Base-by-base conservation (phyloP, 2,113 vertebrate species). In the Sakesphorus luctuosus region DNA sequence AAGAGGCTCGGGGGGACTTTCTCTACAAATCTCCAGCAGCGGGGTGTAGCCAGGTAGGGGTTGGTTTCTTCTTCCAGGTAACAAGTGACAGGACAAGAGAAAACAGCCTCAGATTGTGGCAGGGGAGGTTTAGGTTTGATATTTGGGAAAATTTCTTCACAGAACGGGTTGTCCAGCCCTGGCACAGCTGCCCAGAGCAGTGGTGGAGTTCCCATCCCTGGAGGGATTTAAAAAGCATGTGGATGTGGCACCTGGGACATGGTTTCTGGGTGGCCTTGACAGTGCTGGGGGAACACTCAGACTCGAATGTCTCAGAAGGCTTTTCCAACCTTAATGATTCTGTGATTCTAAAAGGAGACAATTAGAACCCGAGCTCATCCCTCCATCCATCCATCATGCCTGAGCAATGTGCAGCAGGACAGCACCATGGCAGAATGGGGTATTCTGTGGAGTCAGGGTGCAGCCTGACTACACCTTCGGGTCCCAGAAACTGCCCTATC, bases 401-500 rank as follows among this genome's bases (percentile, higher is more conserved):
- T 0, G 0, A 59, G 36, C 33, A 36, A 38, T 2, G 15, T 66
- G 52, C 59, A 88, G 44, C 59, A 73, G 35, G 31, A 73, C 26
- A 66, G 36, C 18, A 66, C 36, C 33, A 28, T n/a, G 15, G 18
- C 14, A 81, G 50, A 66, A 58, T 3, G 18, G 31, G 15, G 52
- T 16, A 59, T 33, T 74, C 61, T 2, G 1, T 24, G 52, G 33
- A 74, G 33, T 38, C 44, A 59, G 52, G 1, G 0, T 11, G 44
- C 31, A 74, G 61, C 28, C 33, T 4, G 0, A 20, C 13, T 12
- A 6, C n/a, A 28, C 3, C 35, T 15, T 23, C 0, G 0, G 11
- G 21, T 31, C 52, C 66, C 40, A 26, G 43, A 44, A 44, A 44
- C 53, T 0, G 0, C 44, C 43, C 19, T 3, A 10, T 3, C 26